Evolutionary conservation across 2,888 invertebrate genomes (phyloP), one percentile per base, ranked within the genome.

Genomic region (Synergus itoensis): DNA sequence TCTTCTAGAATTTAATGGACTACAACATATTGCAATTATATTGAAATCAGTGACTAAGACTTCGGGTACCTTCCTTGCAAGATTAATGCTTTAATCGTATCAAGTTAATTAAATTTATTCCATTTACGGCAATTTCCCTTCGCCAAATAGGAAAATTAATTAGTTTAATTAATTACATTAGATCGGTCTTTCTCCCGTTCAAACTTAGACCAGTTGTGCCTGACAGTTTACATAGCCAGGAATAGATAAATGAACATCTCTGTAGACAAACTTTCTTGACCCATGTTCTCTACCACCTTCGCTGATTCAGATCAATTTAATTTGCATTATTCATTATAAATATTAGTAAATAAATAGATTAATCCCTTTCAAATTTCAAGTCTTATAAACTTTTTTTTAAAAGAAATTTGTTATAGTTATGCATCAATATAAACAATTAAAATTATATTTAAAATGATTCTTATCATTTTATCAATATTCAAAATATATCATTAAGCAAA

Each of bases 211-310:
- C 28, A 21, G 69, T 43, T 69, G 69, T 16, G 14, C 48, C 45
- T 69, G 69, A 69, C 48, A 69, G 69, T 48, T 8, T 21, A 28
- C 21, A 28, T 48, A 45, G 48, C 48, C 45, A 69, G 45, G 45
- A 69, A 69, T 69, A 16, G 21, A 69, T 69, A 69, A 48, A 69
- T 69, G 14, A 69, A 69, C 69, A 69, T 69, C 28, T 28, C 28
- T 8, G 48, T 28, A 69, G 14, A 36, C 8, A 45, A 48, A 69
- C 45, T 69, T 69, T 48, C 69, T 48, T 69, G 69, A 48, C 48
- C 69, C 28, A 21, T 45, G 69, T 14, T 45, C 67, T 69, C 21
- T 36, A 48, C 28, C 14, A 69, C 14, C 45, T 69, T 69, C 16
- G 8, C n/a, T 69, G 48, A 18, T 21, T 18, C 14, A 28, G 5